Evolutionary conservation across 2,113 vertebrate genomes (phyloP), one percentile per base, ranked within the genome.

Genomic region (Pelecanus crispus): DNA sequence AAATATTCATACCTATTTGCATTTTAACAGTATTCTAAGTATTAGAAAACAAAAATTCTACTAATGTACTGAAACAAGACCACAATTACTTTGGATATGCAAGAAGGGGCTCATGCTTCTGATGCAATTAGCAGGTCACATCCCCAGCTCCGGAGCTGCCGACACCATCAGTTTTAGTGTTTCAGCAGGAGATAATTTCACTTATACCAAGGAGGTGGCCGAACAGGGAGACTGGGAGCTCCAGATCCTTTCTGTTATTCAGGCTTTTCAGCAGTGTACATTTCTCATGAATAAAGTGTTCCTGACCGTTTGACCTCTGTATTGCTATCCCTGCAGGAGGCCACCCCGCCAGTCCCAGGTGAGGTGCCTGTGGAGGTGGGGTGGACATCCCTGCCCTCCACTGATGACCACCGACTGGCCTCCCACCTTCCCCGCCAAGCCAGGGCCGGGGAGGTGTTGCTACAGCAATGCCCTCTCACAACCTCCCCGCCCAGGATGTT

Each of bases 321-420:
- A n/a, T 11, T 29, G 67, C 32, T 86, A 93, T 47, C 40, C 28
- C 25, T 8, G 31, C 10, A n/a, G 66, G 20, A 65, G 6, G 24
- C 44, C 34, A 4, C 2, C 6, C 18, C 50, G 31, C 31, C 2
- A 5, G 29, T 20, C 31, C 5, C 58, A 24, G 31, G 28, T 19
- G 13, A 12, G 45, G 32, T 67, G 47, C 42, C 42, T 9, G 1
- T 13, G n/a, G 42, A 28, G 42, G 40, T 10, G 4, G 4, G 42
- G 36, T 36, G 70, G n/a, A 28, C 32, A 8, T n/a, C 42, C 47
- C 42, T 50, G 29, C 5, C 38, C 29, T 45, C 19, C 21, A 7
- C 4, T 0, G 0, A 7, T 44, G 36, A 52, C 61, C 34, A 52
- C 17, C 2, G 1, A 25, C 29, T 16, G 28, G 10, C 19, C 49